phyloP scores from a whole-genome alignment of 2,888 invertebrate species.

The Tenthredo notha region DNA sequence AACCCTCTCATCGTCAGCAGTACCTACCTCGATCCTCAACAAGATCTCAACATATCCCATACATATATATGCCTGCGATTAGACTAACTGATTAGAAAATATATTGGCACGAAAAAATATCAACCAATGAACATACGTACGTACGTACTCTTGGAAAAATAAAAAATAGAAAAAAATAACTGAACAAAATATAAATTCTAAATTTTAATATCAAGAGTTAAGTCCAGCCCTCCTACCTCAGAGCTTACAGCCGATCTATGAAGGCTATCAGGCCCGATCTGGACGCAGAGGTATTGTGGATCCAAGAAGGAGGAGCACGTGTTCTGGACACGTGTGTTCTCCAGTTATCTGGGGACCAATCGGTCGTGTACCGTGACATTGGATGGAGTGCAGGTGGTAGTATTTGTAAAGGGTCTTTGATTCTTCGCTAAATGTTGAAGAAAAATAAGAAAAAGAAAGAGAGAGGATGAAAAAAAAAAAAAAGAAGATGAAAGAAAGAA shows the following conservation, averaged over 20 bases:
- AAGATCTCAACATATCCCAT: neutral
- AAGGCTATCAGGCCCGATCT: slow-evolving; percentile 62
- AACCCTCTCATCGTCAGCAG: neutral
- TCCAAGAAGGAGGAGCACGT: slow-evolving; percentile 62
- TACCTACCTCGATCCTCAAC: neutral
- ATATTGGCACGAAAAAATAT: neutral
- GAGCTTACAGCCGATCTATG: slow-evolving; percentile 5
- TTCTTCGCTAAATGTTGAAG: slow-evolving; percentile 20
- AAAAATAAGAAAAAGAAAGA: neutral
- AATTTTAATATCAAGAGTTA: slow-evolving; percentile 3
- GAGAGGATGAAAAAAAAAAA: neutral
- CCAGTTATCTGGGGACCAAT: slow-evolving; percentile 62
- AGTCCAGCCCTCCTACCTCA: slow-evolving; percentile 13
- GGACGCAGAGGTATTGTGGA: slow-evolving; percentile 53
- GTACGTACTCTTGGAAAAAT: neutral
- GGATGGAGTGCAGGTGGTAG: slow-evolving; percentile 26
- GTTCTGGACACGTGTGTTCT: slow-evolving; percentile 68
- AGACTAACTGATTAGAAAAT: neutral
- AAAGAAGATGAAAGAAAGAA: neutral
- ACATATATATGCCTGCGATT: neutral
- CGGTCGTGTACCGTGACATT: slow-evolving; percentile 59
- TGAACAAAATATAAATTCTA: neutral
- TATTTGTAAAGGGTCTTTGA: slow-evolving; percentile 34
- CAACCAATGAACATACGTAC: neutral
- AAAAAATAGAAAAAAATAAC: neutral